A percentile compares a stretch with the other conserved stretches of the same genome.
phyloP scores from a whole-genome alignment of 2,113 vertebrate genomes.

The Sinocyclocheilus anophthalmus region DNA sequence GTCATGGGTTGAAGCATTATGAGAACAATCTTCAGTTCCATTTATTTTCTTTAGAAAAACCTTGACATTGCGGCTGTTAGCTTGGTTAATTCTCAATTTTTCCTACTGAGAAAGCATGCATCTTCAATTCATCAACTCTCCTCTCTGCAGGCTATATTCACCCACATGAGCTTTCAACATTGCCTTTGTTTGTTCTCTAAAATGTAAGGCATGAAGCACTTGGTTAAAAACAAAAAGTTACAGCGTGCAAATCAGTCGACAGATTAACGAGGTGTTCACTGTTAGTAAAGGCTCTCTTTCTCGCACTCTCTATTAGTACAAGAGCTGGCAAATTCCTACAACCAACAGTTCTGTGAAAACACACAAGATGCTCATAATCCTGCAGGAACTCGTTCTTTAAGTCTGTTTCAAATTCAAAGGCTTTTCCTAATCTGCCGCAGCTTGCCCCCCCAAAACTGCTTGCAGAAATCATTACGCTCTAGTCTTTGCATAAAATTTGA shows the following conservation, averaged over 20 bases:
- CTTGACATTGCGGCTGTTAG: neutral
- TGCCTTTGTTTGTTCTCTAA: slow-evolving; percentile 57
- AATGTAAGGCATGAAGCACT: slow-evolving; percentile 48
- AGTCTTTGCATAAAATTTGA: neutral
- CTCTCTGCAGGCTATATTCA: neutral
- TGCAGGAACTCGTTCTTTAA: neutral
- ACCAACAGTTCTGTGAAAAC: slow-evolving; percentile 3
- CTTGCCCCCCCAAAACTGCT: neutral
- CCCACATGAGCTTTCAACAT: slow-evolving; percentile 56
- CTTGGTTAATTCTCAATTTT: neutral
- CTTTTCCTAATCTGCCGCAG: neutral
- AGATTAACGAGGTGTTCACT: slow-evolving; percentile 1
- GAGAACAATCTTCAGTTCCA: neutral
- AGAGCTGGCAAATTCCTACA: neutral
- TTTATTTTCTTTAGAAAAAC: neutral
- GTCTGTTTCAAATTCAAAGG: slow-evolving; percentile 6
- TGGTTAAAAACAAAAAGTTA: slow-evolving; percentile 54
- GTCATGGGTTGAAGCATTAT: neutral
- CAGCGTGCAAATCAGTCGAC: slow-evolving; percentile 15
- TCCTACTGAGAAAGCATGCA: neutral
- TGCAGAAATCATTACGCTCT: slow-evolving; percentile 12
- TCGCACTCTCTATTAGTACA: slow-evolving; percentile 8
- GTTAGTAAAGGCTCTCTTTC: neutral
- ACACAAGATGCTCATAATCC: neutral
- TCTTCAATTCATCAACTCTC: neutral